Evolutionary conservation across 1,140 invertebrate species (phyloP).

Genomic region (Grapholita molesta): DNA sequence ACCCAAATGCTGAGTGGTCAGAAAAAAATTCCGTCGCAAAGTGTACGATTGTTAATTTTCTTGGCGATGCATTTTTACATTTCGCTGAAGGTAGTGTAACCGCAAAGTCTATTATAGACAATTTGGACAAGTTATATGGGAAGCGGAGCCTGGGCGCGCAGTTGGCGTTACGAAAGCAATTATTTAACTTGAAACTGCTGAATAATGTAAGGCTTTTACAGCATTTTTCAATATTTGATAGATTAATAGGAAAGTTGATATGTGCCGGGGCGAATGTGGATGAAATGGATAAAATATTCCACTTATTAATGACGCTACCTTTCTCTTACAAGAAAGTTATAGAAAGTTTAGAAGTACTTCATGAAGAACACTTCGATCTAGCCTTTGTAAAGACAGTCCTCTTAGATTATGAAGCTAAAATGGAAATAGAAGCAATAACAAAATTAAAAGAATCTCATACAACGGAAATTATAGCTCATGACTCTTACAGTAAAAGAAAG

Average conservation of each 20-base stretch:
- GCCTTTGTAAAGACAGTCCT: slow-evolving; percentile 1
- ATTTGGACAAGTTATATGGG: not conserved
- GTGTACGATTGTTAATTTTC: not conserved
- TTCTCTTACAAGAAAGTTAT: not conserved
- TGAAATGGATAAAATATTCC: slow-evolving; percentile 1
- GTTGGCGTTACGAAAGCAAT: not conserved
- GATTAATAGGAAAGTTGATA: not conserved
- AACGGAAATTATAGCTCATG: too few species aligned
- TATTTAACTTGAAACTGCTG: not conserved
- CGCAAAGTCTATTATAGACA: not conserved
- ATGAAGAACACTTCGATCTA: not conserved
- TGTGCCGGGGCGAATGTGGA: not conserved
- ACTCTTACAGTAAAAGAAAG: not conserved
- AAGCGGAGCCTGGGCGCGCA: not conserved
- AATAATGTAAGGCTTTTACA: not conserved
- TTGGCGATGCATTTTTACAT: not conserved
- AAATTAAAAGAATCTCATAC: not conserved
- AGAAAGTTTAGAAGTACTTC: not conserved
- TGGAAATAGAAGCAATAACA: not conserved
- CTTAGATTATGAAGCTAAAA: not conserved
- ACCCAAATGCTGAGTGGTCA: not conserved
- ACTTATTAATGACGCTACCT: not conserved
- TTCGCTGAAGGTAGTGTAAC: not conserved
- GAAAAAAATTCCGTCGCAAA: not conserved
- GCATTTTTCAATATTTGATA: slow-evolving; percentile 1